phyloP scores from a whole-genome alignment of 1,140 invertebrate genomes.

The Drosophila parabipectinata region DNA sequence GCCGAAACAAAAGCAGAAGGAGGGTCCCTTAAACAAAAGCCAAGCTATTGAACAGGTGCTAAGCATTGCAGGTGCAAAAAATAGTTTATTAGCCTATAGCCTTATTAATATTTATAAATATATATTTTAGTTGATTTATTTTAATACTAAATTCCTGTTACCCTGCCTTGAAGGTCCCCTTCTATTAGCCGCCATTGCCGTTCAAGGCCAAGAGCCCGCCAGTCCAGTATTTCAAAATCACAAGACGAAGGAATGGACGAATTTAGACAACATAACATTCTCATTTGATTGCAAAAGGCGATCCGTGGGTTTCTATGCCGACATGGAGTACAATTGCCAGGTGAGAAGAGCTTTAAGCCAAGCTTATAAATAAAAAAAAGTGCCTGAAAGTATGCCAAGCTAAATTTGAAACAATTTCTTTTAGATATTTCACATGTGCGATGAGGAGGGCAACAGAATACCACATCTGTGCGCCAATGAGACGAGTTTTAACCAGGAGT shows the following conservation, averaged over 20 bases:
- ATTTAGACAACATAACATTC: conserved; percentile 87
- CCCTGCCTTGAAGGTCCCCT: conserved; percentile 30
- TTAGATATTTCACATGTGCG: conserved; percentile 87
- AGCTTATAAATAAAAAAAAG: conserved; percentile 1
- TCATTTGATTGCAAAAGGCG: conserved; percentile 86
- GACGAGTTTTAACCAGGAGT: conserved; percentile 87
- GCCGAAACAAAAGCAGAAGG: conserved; percentile 15
- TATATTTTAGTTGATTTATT: too few relatives aligned
- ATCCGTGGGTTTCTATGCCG: conserved; percentile 87
- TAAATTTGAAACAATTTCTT: background rate
- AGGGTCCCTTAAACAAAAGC: conserved; percentile 12
- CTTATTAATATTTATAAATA: too few relatives aligned
- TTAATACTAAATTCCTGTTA: background rate
- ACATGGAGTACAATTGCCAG: conserved; percentile 87
- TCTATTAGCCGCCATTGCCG: conserved; percentile 60
- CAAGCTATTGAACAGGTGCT: conserved; percentile 11
- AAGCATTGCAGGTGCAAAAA: background rate
- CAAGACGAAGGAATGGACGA: conserved; percentile 86
- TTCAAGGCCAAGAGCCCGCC: conserved; percentile 69
- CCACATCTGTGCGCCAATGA: conserved; percentile 87
- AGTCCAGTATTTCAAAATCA: conserved; percentile 84
- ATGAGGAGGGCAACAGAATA: conserved; percentile 87
- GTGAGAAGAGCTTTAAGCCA: conserved; percentile 44
- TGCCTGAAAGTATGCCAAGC: conserved; percentile 58
- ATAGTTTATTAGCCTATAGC: background rate